A percentile compares a stretch with the other conserved stretches of the same genome.
phyloP scores from a whole-genome alignment of 23 tunicate genomes.

The Halocynthia aurantium region DNA sequence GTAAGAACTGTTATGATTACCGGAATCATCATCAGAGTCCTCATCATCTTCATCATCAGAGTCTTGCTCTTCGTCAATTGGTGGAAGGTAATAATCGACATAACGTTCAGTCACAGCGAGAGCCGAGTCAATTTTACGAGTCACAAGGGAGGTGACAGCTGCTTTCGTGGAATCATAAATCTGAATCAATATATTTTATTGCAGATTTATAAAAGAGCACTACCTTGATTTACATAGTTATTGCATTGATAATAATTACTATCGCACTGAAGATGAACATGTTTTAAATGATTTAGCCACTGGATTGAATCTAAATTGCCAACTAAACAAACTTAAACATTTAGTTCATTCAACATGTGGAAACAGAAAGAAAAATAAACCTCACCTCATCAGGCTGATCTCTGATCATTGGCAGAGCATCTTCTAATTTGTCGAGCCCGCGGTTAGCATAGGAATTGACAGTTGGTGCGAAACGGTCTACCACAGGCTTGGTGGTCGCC shows the following conservation, averaged over 20 bases:
- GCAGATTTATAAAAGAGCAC: no score
- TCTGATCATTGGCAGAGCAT: constrained; percentile 47
- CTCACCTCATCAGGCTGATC: constrained; percentile 70
- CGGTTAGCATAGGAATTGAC: constrained; percentile 63
- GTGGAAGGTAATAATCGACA: constrained; percentile 72
- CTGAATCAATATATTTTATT: not conserved
- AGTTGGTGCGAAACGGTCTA: constrained; percentile 54
- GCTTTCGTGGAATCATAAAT: constrained; percentile 42
- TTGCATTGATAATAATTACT: no score
- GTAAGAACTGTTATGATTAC: not conserved
- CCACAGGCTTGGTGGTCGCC: constrained; percentile 61
- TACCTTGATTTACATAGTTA: no score
- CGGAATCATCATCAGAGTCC: constrained; percentile 15
- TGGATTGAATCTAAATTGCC: not conserved
- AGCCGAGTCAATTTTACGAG: constrained; percentile 35
- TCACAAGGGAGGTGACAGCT: constrained; percentile 33
- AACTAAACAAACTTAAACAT: not conserved
- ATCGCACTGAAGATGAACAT: no score
- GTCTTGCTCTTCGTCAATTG: constrained; percentile 20
- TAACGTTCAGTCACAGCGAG: constrained; percentile 49
- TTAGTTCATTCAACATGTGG: not conserved
- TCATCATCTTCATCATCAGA: constrained; percentile 13
- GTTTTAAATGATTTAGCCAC: no score
- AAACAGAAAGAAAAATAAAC: not conserved
- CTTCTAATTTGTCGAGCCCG: constrained; percentile 69